Base-by-base conservation (phyloP, 37 sponge, comb jelly and placozoan species). In the Chondrosia reniformis region DNA sequence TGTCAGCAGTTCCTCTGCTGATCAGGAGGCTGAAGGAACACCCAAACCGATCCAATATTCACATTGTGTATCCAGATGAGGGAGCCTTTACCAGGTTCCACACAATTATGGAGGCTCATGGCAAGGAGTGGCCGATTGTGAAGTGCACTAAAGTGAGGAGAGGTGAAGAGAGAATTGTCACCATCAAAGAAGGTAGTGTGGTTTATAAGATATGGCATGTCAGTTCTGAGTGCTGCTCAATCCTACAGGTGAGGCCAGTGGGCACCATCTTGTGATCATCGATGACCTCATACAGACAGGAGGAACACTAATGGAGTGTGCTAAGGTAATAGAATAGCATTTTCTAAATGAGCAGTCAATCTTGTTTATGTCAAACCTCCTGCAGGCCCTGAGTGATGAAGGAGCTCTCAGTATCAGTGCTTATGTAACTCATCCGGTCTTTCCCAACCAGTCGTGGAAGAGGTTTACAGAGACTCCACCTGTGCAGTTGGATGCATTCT, bases 241-340 rank as follows among this genome's bases (percentile, higher is more conserved):
- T 2, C 1, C 27, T 66, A 15, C 76, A 93, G 94, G 96, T 79
- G 85, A 83, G 34, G 80, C 96, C 37, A 41, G 28, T 24, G 96
- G 84, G 1, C 30, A 80, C 12, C 85, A 95, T 64, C 84, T 88
- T 34, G 92, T 95, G 12, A 91, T 95, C 46, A 89, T 95, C 44
- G 96, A 95, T 80, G 96, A 95, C 46, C 85, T 95, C 21, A 87
- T 95, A 34, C 87, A 88, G 49, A 95, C 92, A 32, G 96, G 96
- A 38, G 92, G 96, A 4, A 95, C 96, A 17, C 84, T 95, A 13
- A 38, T 88, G 31, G 84, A 95, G 63, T 95, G 92, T 78, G 83
- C 92, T 30, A 95, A 95, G 89, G 93, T 92, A 10, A 49, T 49
- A 15, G 64, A 63, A 63, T 10, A 25, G 31, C 31, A n/a, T 63